These are phyloP conservation scores for Hyposmocoma kahamanoa DNA, from an alignment of 1,140 invertebrate genomes.

Conservation along the genomic window DNA sequence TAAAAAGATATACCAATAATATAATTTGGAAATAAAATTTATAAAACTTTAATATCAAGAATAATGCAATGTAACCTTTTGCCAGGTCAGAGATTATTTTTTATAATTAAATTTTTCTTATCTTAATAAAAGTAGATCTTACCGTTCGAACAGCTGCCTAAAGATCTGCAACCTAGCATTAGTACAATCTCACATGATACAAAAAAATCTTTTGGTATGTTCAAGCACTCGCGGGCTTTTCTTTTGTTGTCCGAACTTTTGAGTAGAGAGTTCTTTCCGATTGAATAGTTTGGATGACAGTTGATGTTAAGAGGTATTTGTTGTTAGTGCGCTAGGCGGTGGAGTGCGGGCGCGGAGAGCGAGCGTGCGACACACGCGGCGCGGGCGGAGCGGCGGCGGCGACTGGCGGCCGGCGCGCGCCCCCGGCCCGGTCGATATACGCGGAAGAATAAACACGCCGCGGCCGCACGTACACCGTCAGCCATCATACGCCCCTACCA, in stretches of 20 bases:
- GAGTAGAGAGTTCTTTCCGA: too few species aligned
- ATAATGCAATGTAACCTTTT: too few species aligned
- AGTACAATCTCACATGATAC: conserved; percentile 46
- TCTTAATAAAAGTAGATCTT: too few species aligned
- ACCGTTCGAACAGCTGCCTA: conserved; percentile 55
- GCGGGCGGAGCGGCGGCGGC: conserved; percentile 25
- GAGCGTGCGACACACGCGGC: conserved; percentile 23
- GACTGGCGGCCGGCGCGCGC: conserved; percentile 57
- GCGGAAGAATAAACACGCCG: conserved; percentile 66
- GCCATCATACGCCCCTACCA: too few species aligned
- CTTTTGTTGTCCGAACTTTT: neutral
- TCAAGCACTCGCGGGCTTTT: conserved; percentile 18
- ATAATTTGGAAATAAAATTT: too few species aligned
- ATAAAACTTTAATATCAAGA: too few species aligned
- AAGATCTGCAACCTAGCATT: conserved; percentile 37
- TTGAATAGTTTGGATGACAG: too few species aligned
- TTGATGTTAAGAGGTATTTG: conserved; percentile 1
- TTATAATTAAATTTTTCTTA: too few species aligned
- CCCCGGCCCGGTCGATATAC: conserved; percentile 57
- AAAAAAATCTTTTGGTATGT: conserved; percentile 32
- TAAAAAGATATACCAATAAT: too few species aligned
- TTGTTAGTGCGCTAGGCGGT: conserved; percentile 29
- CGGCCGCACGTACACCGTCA: too few species aligned
- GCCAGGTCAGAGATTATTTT: too few species aligned
- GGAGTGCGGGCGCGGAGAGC: conserved; percentile 29